Evolutionary conservation across 2,888 invertebrate species (phyloP), one percentile per base, ranked within the genome.

Genomic region (Azorinus chamasolen): DNA sequence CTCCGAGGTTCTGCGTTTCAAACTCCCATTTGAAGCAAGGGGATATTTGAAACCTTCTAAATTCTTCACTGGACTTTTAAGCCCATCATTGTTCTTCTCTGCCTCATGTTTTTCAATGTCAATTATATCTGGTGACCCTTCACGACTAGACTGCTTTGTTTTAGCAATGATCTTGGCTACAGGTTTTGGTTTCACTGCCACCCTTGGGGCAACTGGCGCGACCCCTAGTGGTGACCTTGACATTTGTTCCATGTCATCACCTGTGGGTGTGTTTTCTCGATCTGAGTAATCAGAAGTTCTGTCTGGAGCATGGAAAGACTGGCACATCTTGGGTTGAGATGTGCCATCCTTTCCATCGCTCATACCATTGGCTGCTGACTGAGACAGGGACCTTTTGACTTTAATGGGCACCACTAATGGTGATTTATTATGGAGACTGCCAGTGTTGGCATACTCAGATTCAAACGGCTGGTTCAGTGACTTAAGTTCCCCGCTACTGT

Each of bases 161-260:
- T 90, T 90, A 6, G 90, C 88, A 43, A 91, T 78, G 41, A 91
- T 89, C 77, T 88, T 90, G 22, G 89, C 89, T 25, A 90, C 85
- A n/a, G 90, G 90, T 77, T 90, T 91, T 2, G 89, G 87, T 63
- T 97, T 97, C 10, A 97, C 96, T 16, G 97, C 95, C 0, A 97
- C 96, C 58, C 97, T 94, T 5, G 97, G 96, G 74, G 96, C 95
- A 25, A 97, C 96, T 16, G 96, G 97, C 16, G 80, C 81, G 51
- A 71, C 61, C 20, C 69, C 65, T 41, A 78, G 55, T 37, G 83
- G 79, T 48, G 79, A 75, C 51, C 74, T 61, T 25, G 78, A 76
- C 41, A 72, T 59, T 24, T 64, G 58, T n/a, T 80, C 71, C 43
- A 54, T 59, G 51, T 79, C 78, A 59, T 85, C 86, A 12, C 83